Base-by-base conservation (phyloP, 2,113 vertebrate species). In the Bubalus kerabau region DNA sequence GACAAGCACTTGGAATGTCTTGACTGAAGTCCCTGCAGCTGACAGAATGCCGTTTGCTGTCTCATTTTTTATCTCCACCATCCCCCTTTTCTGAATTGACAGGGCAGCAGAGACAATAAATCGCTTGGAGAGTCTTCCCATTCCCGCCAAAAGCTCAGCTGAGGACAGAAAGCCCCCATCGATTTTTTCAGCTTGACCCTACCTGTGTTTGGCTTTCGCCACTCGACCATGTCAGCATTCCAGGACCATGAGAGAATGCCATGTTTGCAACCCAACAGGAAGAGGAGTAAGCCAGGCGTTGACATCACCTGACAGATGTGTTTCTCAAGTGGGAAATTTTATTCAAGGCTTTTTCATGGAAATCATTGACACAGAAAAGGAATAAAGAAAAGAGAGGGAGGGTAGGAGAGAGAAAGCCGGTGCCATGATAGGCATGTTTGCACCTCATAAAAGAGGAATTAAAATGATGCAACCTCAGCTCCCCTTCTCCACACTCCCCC, bases 221-320 rank as follows among this genome's bases (percentile, higher is more conserved):
- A 32, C 86, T n/a, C 52, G 40, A 52, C 97, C 82, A 3, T 0
- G 92, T 82, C 97, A 87, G 91, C 98, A 97, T 97, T 97, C 98
- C 98, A 94, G 92, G 97, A 71, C 94, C 96, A 28, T 96, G 98
- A 98, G 98, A 95, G 97, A 98, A 98, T 74, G 91, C 97, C 97
- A 94, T 94, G 97, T 97, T 98, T 98, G 96, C 98, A 97, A 98
- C 98, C 96, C 97, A 98, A 98, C 98, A 98, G 98, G 98, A 99
- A 98, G 94, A 89, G 91, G 94, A 95, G 87, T 57, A 74, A 96
- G 98, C 98, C 98, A 98, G 97, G 97, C 95, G 57, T 96, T 99
- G 98, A 98, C 98, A 98, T 98, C 98, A 98, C 98, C 98, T 98
- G 98, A 98, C 98, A 99, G 98, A 98, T 98, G 98, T 94, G 97